Evolutionary conservation across 2,888 invertebrate species (phyloP).

Genomic region (Dolichopus griseipennis): DNA sequence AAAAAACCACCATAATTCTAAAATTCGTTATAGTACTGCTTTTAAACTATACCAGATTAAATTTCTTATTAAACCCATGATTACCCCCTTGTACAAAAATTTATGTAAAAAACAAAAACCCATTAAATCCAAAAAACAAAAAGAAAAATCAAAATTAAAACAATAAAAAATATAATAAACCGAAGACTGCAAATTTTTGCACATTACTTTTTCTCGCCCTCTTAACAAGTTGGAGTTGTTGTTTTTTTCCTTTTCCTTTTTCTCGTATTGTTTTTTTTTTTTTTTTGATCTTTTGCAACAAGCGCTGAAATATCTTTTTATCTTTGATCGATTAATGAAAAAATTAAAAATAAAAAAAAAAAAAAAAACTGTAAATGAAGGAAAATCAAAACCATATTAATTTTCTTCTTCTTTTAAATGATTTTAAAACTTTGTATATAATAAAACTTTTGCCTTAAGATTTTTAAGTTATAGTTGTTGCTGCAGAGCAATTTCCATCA

Average conservation of each 20-base stretch:
- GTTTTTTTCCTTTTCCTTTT: neutral
- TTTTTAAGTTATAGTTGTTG: neutral
- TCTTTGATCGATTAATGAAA: neutral
- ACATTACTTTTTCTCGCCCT: conserved; percentile 1
- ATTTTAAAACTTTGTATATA: too few relatives aligned
- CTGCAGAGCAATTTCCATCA: neutral
- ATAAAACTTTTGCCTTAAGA: neutral
- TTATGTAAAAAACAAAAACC: too few relatives aligned
- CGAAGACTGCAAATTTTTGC: neutral
- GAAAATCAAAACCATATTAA: neutral
- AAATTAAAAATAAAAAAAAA: neutral
- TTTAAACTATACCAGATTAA: too few relatives aligned
- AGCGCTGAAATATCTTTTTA: neutral
- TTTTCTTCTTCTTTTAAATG: too few relatives aligned
- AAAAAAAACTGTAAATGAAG: neutral
- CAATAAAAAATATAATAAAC: neutral
- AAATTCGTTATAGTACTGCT: too few relatives aligned
- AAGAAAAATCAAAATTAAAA: neutral
- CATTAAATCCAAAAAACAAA: neutral
- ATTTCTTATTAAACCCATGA: too few relatives aligned
- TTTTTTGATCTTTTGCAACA: neutral
- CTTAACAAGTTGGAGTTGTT: neutral
- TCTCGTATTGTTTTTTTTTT: neutral
- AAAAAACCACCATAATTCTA: too few relatives aligned
- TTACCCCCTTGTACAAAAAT: too few relatives aligned